A percentile compares a stretch with the other conserved stretches of the same genome.
These are phyloP conservation scores for Lanistes nyassanus DNA, from an alignment of 1,140 invertebrate species.

Conservation along the genomic window DNA sequence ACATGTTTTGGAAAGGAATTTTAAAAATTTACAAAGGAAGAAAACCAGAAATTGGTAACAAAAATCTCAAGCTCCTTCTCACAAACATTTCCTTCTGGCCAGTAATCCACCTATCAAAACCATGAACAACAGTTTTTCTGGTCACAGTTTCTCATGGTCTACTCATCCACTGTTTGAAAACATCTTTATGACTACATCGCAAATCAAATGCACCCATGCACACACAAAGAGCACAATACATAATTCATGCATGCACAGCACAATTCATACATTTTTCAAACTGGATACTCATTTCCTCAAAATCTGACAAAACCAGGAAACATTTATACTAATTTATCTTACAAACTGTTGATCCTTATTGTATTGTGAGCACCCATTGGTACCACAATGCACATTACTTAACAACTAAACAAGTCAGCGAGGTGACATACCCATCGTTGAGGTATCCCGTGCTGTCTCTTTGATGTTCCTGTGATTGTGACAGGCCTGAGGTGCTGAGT, in stretches of 20 bases:
- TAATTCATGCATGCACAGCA: not conserved
- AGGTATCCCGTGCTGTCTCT: not conserved
- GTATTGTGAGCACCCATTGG: not conserved
- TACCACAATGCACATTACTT: not conserved
- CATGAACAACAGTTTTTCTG: too few species aligned
- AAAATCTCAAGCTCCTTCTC: not conserved
- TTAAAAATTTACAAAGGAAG: not conserved
- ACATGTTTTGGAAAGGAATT: not conserved
- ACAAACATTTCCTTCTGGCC: too few species aligned
- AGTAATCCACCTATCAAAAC: too few species aligned
- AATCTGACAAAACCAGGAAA: not conserved
- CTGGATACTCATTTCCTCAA: not conserved
- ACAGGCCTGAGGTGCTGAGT: not conserved
- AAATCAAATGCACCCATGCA: too few species aligned
- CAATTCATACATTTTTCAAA: not conserved
- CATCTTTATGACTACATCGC: too few species aligned
- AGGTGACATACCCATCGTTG: not conserved
- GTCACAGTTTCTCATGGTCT: too few species aligned
- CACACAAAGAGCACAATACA: too few species aligned
- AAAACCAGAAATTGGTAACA: not conserved
- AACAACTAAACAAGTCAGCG: not conserved
- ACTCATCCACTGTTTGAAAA: too few species aligned
- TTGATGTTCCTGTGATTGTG: not conserved
- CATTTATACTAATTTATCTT: not conserved
- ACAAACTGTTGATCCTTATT: not conserved